Percentiles rank a stretch among this genome's conserved stretches.
Evolutionary conservation across 1,140 invertebrate genomes (phyloP).

Genomic region (Zaprionus africanus): DNA sequence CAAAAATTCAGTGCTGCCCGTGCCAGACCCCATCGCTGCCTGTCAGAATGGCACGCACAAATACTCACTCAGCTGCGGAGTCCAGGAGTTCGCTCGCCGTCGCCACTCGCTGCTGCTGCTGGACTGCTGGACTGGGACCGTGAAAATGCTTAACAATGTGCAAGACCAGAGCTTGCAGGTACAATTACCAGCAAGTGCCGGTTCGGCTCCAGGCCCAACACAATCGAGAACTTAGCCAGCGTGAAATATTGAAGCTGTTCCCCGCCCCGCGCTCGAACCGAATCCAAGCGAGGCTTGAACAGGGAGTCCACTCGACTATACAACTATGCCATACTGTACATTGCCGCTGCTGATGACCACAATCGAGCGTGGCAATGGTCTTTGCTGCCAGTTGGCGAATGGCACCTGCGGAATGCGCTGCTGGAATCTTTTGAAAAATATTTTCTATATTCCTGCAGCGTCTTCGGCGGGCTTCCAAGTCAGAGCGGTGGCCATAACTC

Average conservation of each 20-base stretch:
- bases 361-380: slow-evolving; percentile 24
- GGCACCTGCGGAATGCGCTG: slow-evolving; percentile 79
- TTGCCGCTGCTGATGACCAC: neutral
- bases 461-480: slow-evolving; percentile 14
- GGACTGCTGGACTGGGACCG: slow-evolving; percentile 10
- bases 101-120: neutral
- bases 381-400: slow-evolving; percentile 39
- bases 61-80: slow-evolving; percentile 69
- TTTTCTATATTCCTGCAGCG: slow-evolving; percentile 57
- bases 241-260: slow-evolving; percentile 74
- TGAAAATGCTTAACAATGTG: slow-evolving; percentile 68
- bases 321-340: neutral
- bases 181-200: slow-evolving; percentile 78
- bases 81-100: neutral
- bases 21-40: slow-evolving; percentile 53
- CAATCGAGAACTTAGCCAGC: slow-evolving; percentile 77
- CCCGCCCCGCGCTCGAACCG: slow-evolving; percentile 7
- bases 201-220: slow-evolving; percentile 43
- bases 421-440: slow-evolving; percentile 78
- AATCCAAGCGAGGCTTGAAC: neutral
- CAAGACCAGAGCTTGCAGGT: slow-evolving; percentile 53
- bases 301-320: slow-evolving; percentile 2
- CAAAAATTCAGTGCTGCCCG: slow-evolving; percentile 80
- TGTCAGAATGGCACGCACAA: slow-evolving; percentile 80
- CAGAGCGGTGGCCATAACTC: slow-evolving; percentile 65